Percentiles rank a stretch among this genome's conserved stretches.
Conservation (phyloP, 2,888 invertebrate species). For the Chouioia cunea region DNA sequence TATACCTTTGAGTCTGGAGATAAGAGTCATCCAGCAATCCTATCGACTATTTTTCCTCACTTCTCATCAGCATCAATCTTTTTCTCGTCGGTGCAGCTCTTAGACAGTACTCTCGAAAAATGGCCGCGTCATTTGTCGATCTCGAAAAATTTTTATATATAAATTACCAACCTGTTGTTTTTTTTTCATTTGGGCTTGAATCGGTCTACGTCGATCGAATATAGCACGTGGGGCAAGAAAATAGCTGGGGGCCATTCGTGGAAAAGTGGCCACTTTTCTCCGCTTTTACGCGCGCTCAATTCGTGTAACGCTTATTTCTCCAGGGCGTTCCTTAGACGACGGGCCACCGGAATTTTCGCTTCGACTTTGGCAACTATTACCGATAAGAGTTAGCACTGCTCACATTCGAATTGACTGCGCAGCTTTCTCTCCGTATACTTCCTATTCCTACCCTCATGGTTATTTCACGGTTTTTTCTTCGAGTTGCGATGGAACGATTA, state of each 20-base stretch:
- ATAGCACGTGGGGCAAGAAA: conserved; percentile 43
- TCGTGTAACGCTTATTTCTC: conserved; percentile 45
- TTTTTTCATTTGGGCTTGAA: conserved; percentile 15
- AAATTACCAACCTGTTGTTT: conserved; percentile 7
- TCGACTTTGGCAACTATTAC: conserved; percentile 17
- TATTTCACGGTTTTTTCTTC: too few relatives aligned
- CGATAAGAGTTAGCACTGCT: conserved; percentile 18
- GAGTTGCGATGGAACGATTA: too few relatives aligned
- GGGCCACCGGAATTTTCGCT: conserved; percentile 34
- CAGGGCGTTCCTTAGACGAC: conserved; percentile 22
- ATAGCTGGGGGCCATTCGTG: conserved; percentile 49
- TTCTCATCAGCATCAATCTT: conserved; percentile 11
- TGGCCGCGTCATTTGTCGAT: conserved; percentile 34
- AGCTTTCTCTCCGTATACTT: not conserved
- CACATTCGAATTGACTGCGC: conserved; percentile 23
- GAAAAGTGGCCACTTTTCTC: conserved; percentile 50
- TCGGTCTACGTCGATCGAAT: too few relatives aligned
- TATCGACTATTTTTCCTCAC: conserved; percentile 14
- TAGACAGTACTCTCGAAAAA: conserved; percentile 36
- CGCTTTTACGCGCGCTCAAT: conserved; percentile 25
- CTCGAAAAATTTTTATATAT: conserved; percentile 41
- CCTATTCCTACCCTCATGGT: conserved; percentile 1
- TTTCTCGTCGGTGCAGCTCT: conserved; percentile 1
- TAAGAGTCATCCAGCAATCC: too few relatives aligned
- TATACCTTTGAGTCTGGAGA: too few relatives aligned